phyloP scores from a whole-genome alignment of 2,797 vertebrate species.

The Tenualosa ilisha region DNA sequence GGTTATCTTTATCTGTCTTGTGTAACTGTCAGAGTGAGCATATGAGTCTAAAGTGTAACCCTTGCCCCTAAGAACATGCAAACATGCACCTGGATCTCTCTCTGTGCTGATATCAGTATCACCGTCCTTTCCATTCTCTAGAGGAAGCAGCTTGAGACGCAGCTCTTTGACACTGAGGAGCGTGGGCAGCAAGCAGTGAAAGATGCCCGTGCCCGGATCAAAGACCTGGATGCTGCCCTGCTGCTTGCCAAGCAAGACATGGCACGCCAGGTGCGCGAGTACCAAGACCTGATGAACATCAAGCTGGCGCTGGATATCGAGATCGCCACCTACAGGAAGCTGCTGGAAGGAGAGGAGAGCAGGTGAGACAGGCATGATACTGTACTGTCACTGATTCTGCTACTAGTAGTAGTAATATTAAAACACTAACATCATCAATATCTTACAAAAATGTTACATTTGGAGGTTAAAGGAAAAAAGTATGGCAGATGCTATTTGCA shows the following conservation, averaged over 20 bases:
- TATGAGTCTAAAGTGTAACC: neutral
- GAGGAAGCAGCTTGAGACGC: slow-evolving; percentile 42
- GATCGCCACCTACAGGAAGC: slow-evolving; percentile 80
- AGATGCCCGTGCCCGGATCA: slow-evolving; percentile 79
- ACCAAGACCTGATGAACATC: slow-evolving; percentile 89
- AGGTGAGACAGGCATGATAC: slow-evolving; percentile 54
- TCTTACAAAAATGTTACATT: neutral
- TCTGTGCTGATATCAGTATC: neutral
- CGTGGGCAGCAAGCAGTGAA: slow-evolving; percentile 70
- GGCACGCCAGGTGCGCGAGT: slow-evolving; percentile 83
- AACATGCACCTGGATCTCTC: too few relatives aligned
- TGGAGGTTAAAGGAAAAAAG: too few relatives aligned
- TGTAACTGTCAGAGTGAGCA: neutral
- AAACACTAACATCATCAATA: neutral
- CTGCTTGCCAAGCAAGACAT: slow-evolving; percentile 89
- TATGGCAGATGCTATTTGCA: too few relatives aligned
- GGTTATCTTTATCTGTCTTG: neutral
- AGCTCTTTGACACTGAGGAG: slow-evolving; percentile 69
- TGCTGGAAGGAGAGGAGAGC: slow-evolving; percentile 79
- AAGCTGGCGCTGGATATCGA: slow-evolving; percentile 93
- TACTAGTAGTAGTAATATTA: neutral
- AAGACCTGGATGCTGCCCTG: slow-evolving; percentile 82
- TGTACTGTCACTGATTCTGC: too few relatives aligned
- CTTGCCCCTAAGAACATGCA: too few relatives aligned
- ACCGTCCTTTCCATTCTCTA: neutral